A percentile compares a stretch with the other conserved stretches of the same genome.
Conservation (phyloP, 2,888 invertebrate species). For the Aquatica leii region DNA sequence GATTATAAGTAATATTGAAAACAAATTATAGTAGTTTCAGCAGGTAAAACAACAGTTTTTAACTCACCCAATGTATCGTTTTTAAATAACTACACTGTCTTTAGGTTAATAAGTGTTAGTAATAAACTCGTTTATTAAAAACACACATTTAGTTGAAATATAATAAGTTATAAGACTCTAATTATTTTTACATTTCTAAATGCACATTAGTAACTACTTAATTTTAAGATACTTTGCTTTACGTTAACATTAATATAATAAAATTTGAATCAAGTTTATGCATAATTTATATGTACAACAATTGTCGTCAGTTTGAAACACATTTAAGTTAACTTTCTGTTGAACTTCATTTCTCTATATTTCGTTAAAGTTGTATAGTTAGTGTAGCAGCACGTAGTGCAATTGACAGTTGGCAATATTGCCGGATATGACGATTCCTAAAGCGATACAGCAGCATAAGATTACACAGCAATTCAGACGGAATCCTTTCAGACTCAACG, state of each 20-base stretch:
- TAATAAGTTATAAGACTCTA: not conserved
- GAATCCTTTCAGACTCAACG: constrained; percentile 29
- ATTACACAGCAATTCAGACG: constrained; percentile 22
- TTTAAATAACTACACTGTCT: no score
- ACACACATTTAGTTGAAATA: constrained; percentile 1
- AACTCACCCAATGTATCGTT: no score
- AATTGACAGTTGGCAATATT: constrained; percentile 33
- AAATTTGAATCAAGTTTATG: no score
- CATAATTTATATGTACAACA: not conserved
- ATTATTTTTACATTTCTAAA: no score
- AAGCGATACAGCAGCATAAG: constrained; percentile 33
- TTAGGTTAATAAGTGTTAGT: no score
- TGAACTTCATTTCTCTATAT: constrained; percentile 26
- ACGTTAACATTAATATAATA: no score
- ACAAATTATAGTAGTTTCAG: no score
- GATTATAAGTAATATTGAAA: no score
- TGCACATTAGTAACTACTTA: no score
- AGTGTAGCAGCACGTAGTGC: constrained; percentile 26
- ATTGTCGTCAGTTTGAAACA: constrained; percentile 21
- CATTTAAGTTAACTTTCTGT: constrained; percentile 23
- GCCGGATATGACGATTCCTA: constrained; percentile 33
- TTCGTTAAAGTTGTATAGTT: constrained; percentile 24
- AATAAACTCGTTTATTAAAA: no score
- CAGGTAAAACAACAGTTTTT: no score
- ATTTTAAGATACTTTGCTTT: no score